Evolutionary conservation across 2,888 invertebrate genomes (phyloP), one percentile per base, ranked within the genome.

Genomic region (Melinopterus prodromus): DNA sequence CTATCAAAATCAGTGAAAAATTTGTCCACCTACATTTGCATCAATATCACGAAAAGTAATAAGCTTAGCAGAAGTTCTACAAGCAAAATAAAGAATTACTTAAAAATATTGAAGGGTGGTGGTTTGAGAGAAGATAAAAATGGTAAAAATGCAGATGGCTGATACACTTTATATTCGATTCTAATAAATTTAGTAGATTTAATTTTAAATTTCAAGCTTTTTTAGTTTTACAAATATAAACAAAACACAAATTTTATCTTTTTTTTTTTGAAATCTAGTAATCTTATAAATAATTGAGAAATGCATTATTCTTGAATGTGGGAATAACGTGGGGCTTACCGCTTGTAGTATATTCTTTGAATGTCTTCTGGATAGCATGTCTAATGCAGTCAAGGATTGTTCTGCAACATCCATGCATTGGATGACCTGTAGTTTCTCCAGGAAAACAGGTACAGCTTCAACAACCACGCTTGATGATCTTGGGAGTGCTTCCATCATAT

Each of bases 401-500:
- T 99, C 99, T 4, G 99, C 99, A 16, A 99, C 99, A 90, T 99
- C 99, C 97, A 99, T 99, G 89, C 99, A 99, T 85, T 99, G 99
- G 86, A 99, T 99, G 35, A 97, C 96, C 90, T 99, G 98, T 80
- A 99, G 91, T 90, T 98, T 99, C 90, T 99, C 98, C 79, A 99
- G 91, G 90, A 99, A 98, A 0, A 97, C 97, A 0, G 99, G 99
- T 80, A 99, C 97, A 2, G 99, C 99, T 86, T 99, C 97, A 2
- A 98, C 97, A 9, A 99, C 98, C 2, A 99, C 96, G 26, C 96
- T 95, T 76, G 98, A 98, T 69, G 99, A 98, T 80, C 99, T 93
- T 0, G 99, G 99, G 84, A 99, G 89, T 0, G 99, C 98, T 90
- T 99, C 99, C 94, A 99, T 95, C 98, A 99, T 99, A 90, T 99